Evolutionary conservation across 2,797 vertebrate genomes (phyloP).

Genomic region (Halcyon smyrnensis): DNA sequence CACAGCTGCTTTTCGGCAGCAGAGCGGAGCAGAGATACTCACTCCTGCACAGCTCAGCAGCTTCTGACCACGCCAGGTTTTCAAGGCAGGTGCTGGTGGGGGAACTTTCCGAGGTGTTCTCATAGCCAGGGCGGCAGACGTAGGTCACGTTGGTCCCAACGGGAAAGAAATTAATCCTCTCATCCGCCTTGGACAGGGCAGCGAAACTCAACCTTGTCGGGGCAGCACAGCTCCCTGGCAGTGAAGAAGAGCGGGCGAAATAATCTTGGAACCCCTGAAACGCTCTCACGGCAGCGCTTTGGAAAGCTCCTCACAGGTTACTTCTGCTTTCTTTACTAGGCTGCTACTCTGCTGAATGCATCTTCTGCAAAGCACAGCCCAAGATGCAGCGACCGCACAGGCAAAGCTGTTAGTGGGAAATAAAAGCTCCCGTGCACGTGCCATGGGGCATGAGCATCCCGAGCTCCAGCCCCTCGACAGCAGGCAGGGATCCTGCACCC

Average conservation of each 20-base stretch:
- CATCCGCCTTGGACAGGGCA: not conserved
- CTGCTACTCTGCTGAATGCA: fast-evolving
- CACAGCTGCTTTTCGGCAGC: fast-evolving
- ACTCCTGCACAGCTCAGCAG: slow-evolving; percentile 55
- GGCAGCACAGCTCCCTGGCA: slow-evolving; percentile 59
- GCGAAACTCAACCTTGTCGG: slow-evolving; percentile 27
- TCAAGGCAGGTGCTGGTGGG: not conserved
- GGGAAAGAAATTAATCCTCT: not conserved
- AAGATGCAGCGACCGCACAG: fast-evolving
- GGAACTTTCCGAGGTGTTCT: not conserved
- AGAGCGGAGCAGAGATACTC: slow-evolving; percentile 17
- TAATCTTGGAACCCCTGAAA: fast-evolving
- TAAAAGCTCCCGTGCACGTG: fast-evolving
- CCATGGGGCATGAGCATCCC: fast-evolving
- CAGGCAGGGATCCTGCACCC: not conserved
- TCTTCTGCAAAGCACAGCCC: fast-evolving
- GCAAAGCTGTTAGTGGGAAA: not conserved
- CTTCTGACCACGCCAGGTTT: not conserved
- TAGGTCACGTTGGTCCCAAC: slow-evolving; percentile 38
- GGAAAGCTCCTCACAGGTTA: fast-evolving
- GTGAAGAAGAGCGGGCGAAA: not conserved
- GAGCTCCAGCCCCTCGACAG: fast-evolving
- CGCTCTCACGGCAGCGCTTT: fast-evolving
- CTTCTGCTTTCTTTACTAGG: fast-evolving
- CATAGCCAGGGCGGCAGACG: slow-evolving; percentile 22